Evolutionary conservation across 2,113 vertebrate genomes (phyloP).

Genomic region (Hydrochoerus hydrochaeris): DNA sequence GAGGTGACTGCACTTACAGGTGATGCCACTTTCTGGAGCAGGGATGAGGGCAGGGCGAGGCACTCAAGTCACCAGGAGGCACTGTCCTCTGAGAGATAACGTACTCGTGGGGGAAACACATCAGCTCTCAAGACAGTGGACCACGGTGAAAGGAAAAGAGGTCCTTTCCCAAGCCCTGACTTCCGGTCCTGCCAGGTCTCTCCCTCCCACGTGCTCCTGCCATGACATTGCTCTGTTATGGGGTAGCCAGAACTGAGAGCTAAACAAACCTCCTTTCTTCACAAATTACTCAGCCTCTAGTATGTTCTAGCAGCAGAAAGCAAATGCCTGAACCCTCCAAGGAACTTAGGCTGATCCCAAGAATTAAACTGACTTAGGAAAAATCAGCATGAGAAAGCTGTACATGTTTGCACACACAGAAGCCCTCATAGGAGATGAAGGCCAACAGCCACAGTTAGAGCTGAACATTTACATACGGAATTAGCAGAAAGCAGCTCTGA

Average conservation of each 20-base stretch:
- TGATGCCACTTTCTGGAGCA: neutral
- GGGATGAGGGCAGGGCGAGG: neutral
- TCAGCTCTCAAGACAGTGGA: neutral
- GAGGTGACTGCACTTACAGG: neutral
- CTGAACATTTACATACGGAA: neutral
- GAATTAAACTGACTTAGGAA: neutral
- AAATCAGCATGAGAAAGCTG: neutral
- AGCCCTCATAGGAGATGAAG: neutral
- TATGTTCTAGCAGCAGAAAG: neutral
- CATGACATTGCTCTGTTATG: too few relatives aligned
- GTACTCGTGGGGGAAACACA: too few relatives aligned
- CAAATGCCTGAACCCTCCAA: neutral
- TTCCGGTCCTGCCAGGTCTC: too few relatives aligned
- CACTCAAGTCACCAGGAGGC: neutral
- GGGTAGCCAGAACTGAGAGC: neutral
- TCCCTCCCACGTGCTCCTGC: too few relatives aligned
- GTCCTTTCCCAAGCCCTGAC: neutral
- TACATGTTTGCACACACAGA: neutral
- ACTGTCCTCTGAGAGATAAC: neutral
- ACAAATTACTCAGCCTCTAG: neutral
- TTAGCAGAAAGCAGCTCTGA: neutral
- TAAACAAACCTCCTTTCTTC: neutral
- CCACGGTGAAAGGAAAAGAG: neutral
- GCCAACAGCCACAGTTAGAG: neutral
- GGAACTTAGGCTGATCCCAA: neutral